Evolutionary conservation across 2,797 vertebrate species (phyloP), one percentile per base, ranked within the genome.

Genomic region (Valencia hispanica): DNA sequence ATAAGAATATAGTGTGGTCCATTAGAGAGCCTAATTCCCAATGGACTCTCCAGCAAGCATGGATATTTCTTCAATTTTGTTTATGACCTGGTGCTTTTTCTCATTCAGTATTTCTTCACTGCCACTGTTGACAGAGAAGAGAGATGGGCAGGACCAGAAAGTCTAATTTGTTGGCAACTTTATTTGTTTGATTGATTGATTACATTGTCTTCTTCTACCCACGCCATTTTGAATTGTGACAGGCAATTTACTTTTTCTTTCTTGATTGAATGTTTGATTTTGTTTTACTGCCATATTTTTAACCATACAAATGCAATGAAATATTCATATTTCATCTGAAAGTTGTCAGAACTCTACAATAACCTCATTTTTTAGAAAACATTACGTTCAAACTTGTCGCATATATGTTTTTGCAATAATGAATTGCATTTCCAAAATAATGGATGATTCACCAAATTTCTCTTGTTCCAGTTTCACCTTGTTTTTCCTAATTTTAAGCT

Each of bases 181-280:
- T 90, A 91, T 93, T 93, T 91, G 65, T 89, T 92, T 93, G 92
- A 93, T 94, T 94, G 94, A 94, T 94, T 94, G 90, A 93, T 92
- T 84, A 90, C 82, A 88, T 92, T 90, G 84, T 91, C 77, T 83
- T 83, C 83, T 79, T 87, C 80, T 86, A 76, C 73, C 68, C 84
- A 86, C 66, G 76, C 79, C 59, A 87, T 91, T 89, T 91, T 86
- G 77, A 86, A 80, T 81, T 75, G 77, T 91, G 92, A 90, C 93
- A 93, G 89, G 88, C 88, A 93, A 93, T 92, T 92, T 93, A 84
- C 81, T 87, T 86, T 68, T 92, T 85, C 79, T 75, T 82, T 88
- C 85, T 92, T 91, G 87, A 91, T 91, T 91, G 88, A 91, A 89
- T 86, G 89, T 89, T 93, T 92, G 83, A 87, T 91, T 91, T 79